Percentiles rank a stretch among this genome's conserved stretches.
These are phyloP conservation scores for Menura novaehollandiae DNA, from an alignment of 2,113 vertebrate genomes.

Conservation along the genomic window DNA sequence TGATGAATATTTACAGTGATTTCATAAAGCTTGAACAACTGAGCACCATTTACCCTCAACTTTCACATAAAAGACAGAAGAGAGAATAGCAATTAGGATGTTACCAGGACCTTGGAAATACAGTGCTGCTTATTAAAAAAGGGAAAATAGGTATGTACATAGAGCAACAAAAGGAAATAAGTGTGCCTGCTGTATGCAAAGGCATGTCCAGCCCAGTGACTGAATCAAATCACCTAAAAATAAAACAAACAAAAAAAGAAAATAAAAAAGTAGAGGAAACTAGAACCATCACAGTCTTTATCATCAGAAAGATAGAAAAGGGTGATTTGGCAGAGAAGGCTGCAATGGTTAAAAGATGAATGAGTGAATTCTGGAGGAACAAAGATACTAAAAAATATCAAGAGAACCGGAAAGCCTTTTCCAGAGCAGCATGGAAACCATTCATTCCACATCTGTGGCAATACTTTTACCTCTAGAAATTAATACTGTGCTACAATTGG, in stretches of 20 bases:
- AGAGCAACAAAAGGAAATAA: neutral
- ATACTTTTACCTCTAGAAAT: neutral
- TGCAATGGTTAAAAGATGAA: neutral
- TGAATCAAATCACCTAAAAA: neutral
- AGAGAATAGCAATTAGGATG: neutral
- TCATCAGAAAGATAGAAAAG: neutral
- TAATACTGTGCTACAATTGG: neutral
- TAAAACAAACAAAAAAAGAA: neutral
- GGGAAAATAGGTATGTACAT: neutral
- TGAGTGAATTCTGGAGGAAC: neutral
- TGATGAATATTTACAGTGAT: neutral
- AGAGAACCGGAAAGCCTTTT: neutral
- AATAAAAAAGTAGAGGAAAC: neutral
- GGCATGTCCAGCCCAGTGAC: neutral
- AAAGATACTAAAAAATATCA: neutral
- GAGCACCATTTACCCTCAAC: neutral
- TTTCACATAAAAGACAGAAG: neutral
- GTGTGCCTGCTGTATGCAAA: neutral
- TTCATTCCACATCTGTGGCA: neutral
- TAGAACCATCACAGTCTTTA: neutral
- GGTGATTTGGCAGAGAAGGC: neutral
- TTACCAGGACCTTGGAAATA: neutral
- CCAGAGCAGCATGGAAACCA: neutral
- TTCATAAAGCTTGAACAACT: neutral
- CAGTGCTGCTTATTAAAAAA: neutral